A percentile compares a stretch with the other conserved stretches of the same genome.
phyloP scores from a whole-genome alignment of 2,113 vertebrate genomes.

The Dolichallabes microphthalmus region DNA sequence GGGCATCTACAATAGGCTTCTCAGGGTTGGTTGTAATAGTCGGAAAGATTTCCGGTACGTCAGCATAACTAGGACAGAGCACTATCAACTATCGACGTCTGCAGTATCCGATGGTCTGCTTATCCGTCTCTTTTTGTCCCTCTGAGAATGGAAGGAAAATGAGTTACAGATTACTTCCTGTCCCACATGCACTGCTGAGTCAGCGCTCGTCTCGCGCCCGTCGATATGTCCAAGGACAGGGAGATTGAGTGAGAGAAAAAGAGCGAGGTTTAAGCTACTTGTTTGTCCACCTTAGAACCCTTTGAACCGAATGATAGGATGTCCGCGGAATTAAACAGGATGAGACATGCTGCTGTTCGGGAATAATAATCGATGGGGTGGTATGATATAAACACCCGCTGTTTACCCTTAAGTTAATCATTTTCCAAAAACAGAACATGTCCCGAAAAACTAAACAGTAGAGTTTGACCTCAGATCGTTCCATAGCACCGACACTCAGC shows the following conservation, averaged over 20 bases:
- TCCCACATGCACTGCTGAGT: not conserved
- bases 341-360: not conserved
- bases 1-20: not conserved
- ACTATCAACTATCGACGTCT: slow-evolving; percentile 59
- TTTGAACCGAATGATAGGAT: not conserved
- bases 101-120: slow-evolving; percentile 42
- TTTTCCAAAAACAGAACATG: not conserved
- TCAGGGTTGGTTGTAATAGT: not conserved
- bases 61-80: slow-evolving; percentile 47
- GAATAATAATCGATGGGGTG: not conserved
- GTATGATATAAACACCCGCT: not conserved
- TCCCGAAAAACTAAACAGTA: not conserved
- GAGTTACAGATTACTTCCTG: slow-evolving; percentile 14
- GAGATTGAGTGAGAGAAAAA: slow-evolving; percentile 7
- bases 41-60: slow-evolving; percentile 32
- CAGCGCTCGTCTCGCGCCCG: not conserved
- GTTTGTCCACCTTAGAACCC: not conserved
- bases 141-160: not conserved
- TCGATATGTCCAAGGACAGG: slow-evolving; percentile 1
- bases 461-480: not conserved
- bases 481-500: not conserved
- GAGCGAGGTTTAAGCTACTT: not conserved
- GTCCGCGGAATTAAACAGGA: not conserved
- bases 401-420: not conserved
- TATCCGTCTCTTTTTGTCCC: slow-evolving; percentile 40